phyloP scores from a whole-genome alignment of 2,888 invertebrate species.

The Melolontha melolontha region DNA sequence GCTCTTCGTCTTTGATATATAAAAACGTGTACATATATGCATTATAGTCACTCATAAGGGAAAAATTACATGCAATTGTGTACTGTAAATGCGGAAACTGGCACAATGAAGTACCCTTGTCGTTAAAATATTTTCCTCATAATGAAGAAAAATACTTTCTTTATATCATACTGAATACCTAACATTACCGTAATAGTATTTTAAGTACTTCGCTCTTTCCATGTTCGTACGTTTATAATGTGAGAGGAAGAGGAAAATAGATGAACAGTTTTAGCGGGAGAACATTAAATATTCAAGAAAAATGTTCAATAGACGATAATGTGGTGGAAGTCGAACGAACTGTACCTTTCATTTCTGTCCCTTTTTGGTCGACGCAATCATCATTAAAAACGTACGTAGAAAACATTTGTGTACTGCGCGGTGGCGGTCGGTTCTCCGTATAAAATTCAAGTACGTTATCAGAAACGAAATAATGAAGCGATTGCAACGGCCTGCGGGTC shows the following conservation, averaged over 20 bases:
- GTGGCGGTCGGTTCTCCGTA: neutral
- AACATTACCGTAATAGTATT: conserved; percentile 37
- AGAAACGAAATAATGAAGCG: conserved; percentile 39
- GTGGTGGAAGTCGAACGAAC: conserved; percentile 16
- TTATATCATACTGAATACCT: neutral
- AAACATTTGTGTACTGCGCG: conserved; percentile 4
- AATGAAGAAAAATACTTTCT: conserved; percentile 29
- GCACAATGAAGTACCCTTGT: neutral
- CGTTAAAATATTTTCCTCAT: neutral
- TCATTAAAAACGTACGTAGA: conserved; percentile 24
- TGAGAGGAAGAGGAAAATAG: neutral
- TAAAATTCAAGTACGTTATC: conserved; percentile 23
- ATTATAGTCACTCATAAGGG: neutral
- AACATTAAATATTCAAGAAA: conserved; percentile 15
- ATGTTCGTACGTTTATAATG: neutral
- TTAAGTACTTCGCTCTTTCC: conserved; percentile 23
- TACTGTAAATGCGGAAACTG: conserved; percentile 2
- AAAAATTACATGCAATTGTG: conserved; percentile 5
- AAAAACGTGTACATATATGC: too few species aligned
- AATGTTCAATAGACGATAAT: conserved; percentile 14
- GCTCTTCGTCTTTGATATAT: too few species aligned
- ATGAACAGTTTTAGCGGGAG: conserved; percentile 1
- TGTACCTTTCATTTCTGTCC: neutral
- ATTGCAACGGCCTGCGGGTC: conserved; percentile 38
- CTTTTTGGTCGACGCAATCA: conserved; percentile 28